Evolutionary conservation across 2,797 vertebrate genomes (phyloP), one percentile per base, ranked within the genome.

Genomic region (Acomys russatus): DNA sequence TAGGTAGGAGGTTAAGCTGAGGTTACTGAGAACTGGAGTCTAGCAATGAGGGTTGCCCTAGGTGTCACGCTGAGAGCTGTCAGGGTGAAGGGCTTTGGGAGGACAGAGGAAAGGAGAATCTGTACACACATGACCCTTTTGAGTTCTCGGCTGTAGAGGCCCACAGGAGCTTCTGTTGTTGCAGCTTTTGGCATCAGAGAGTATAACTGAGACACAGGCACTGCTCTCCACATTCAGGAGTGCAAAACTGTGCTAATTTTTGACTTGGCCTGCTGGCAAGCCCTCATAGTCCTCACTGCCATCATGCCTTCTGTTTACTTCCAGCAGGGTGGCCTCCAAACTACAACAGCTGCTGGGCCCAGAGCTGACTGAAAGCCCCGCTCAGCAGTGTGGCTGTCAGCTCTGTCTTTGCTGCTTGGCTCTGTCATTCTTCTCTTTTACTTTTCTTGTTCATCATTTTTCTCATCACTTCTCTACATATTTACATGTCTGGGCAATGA

Each of bases 181-280:
- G 79, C 79, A 49, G 18, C 86, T 94, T 70, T 38, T 66, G 66
- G n/a, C 71, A 15, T 10, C 28, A 14, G 1, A 17, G 17, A 38
- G 17, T 0, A n/a, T 1, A 78, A 76, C 79, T 28, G 73, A 93
- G 92, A 73, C 3, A 44, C 17, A 30, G 44, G 59, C 6, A 49
- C 30, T 61, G 70, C 68, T 80, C 63, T 89, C 17, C 70, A 88
- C 28, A 70, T 9, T 10, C 5, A 6, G 3, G 76, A 88, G 76
- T 11, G 49, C 71, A 90, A 94, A 94, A 80, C 49, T 90, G 49
- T 73, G 90, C 91, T 95, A 63, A 87, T 59, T 87, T 94, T 56
- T 91, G 61, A 84, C 61, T 85, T 8, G 74, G 86, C 3, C 8
- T 38, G 70, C 56, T 84, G 73, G 78, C 71, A 90, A 90, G 78